These are phyloP conservation scores for Thunnus thynnus DNA, from an alignment of 2,113 vertebrate species.

Conservation along the genomic window DNA sequence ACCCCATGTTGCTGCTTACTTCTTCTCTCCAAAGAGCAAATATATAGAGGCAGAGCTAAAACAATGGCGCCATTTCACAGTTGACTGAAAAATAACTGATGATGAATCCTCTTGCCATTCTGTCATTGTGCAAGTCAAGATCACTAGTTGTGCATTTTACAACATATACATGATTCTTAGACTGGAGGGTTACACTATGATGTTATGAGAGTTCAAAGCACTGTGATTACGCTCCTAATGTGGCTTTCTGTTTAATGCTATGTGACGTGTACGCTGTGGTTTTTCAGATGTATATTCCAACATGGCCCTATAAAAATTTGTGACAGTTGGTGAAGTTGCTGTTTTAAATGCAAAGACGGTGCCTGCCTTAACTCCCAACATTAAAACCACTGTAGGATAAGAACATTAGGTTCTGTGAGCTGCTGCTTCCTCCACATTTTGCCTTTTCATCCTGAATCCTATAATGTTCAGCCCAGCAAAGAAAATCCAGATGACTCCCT, in stretches of 20 bases:
- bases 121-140: background rate
- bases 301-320: background rate
- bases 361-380: background rate
- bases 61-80: constrained; percentile 2
- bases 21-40: constrained; percentile 6
- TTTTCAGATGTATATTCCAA: no score
- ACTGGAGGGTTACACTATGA: no score
- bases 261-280: no score
- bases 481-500: constrained; percentile 59
- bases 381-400: constrained; percentile 29
- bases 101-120: constrained; percentile 16
- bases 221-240: no score
- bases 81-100: constrained; percentile 8
- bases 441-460: constrained; percentile 34
- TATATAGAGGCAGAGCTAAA: background rate
- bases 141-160: no score
- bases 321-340: background rate
- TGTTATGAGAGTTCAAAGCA: no score
- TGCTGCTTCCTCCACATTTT: constrained; percentile 28
- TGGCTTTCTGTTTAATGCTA: no score
- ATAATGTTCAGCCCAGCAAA: constrained; percentile 27
- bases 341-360: constrained; percentile 13
- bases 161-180: no score
- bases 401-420: constrained; percentile 37
- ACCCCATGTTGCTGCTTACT: background rate